Base-by-base conservation (phyloP, 2,113 vertebrate genomes). In the Microcebus tavaratra region DNA sequence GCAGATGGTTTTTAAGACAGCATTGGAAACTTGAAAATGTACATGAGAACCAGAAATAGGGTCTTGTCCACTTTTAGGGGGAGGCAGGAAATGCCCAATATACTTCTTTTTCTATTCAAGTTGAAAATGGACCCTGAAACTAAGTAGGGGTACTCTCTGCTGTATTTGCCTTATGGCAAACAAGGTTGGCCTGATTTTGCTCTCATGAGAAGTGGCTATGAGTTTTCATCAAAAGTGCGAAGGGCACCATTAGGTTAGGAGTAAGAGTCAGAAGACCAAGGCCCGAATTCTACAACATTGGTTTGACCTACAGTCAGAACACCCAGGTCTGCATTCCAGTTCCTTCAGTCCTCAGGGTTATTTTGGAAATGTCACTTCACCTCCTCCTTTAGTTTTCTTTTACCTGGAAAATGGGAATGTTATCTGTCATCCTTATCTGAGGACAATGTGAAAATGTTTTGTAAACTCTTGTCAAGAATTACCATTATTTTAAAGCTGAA, bases 1-100 rank as follows among this genome's bases (percentile, higher is more conserved):
- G 18, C 63, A 67, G 29, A 81, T 61, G 29, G 72, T 78, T 94
- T 92, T 90, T 61, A 97, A 84, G 45, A 94, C 8, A 83, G 4
- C 15, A 5, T 8, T 75, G 39, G 61, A 73, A 95, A 80, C 48
- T 85, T 82, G 39, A 81, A 88, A 68, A 59, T 63, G 17, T 25
- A 29, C 3, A 39, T 57, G 4, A 48, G 61, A 76, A 31, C 67
- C 36, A 78, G 90, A 95, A 85, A 82, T 78, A 81, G 12, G 53
- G 18, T 6, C 57, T 78, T 8, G 34, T 36, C 11, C 12, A 63
- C 2, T 79, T 87, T 82, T 42, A 82, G 42, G 2, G 13, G 6
- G 8, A 70, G 21, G 34, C 21, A 42, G 55, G 48, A 84, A 87
- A 78, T 36, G 61, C 17, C 29, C 31, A 48, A 34, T 70, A 45